Base-by-base conservation (phyloP, 2,113 vertebrate genomes). In the Hemichromis elongatus region DNA sequence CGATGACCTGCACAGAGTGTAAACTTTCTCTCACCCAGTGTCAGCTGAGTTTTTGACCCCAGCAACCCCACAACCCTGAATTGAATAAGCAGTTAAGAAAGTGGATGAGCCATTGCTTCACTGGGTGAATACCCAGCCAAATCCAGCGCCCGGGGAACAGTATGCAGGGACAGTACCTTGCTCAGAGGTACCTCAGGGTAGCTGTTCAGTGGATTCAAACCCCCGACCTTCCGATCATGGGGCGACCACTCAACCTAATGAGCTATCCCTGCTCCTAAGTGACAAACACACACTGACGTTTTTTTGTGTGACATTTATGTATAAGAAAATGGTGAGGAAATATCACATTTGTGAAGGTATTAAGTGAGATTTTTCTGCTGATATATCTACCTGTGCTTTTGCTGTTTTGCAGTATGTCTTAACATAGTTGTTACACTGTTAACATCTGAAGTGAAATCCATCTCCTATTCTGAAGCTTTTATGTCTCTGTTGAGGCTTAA, bases 401-500 rank as follows among this genome's bases (percentile, higher is more conserved):
- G 45, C 28, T 12, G 9, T 61, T 37, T 70, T 47, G 66, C 66
- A 47, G 5, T 53, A 3, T 73, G 42, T 73, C 68, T 70, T 47
- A 21, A 18, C 66, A 73, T 47, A 50, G 70, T 75, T 12, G 6
- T 75, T 75, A 52, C 45, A 40, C 61, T 42, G 54, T 35, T 14
- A 83, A 30, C 45, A 55, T 80, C n/a, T 10, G 21, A 61, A 78
- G 40, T 81, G 54, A 81, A 10, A 59, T 59, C 28, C 6, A 26
- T 28, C 79, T 85, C 54, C 35, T 47, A 33, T 80, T 12, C 53
- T 79, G 53, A 82, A n/a, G 37, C 77, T 85, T 89, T 86, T 84
- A 85, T 63, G 35, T n/a, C 52, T 79, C 33, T 26, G 35, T 63
- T 21, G 9, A 24, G 21, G n/a, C 80, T 87, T 86, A 88, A 85